Evolutionary conservation across 2,888 invertebrate genomes (phyloP).

Genomic region (Elmis aenea): DNA sequence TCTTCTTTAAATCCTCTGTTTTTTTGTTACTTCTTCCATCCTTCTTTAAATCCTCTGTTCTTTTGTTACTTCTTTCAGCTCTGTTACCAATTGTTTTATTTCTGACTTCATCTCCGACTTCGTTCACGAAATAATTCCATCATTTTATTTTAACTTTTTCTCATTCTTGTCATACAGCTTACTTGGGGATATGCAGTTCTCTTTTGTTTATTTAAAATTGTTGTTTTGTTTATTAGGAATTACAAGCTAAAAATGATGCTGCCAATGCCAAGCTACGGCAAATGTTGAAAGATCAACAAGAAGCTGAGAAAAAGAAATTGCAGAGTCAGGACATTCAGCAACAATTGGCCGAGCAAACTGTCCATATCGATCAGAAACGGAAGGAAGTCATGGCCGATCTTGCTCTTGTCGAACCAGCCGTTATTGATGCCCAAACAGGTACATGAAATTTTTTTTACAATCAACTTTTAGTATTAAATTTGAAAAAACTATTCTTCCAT

Average conservation of each 20-base stretch:
- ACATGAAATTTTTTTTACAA: constrained; percentile 13
- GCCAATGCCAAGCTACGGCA: constrained; percentile 98
- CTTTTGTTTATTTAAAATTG: too few relatives aligned
- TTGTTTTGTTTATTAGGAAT: constrained; percentile 51
- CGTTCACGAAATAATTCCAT: too few relatives aligned
- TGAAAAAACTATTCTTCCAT: too few relatives aligned
- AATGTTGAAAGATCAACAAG: constrained; percentile 99
- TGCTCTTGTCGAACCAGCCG: constrained; percentile 97
- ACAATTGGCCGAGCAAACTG: constrained; percentile 78
- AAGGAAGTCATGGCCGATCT: constrained; percentile 94
- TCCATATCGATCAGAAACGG: constrained; percentile 90
- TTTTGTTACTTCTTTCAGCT: too few relatives aligned
- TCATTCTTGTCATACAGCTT: too few relatives aligned
- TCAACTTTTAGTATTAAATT: constrained; percentile 2
- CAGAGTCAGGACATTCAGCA: constrained; percentile 94
- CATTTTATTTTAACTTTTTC: too few relatives aligned
- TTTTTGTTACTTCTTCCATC: too few relatives aligned
- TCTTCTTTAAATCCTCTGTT: too few relatives aligned
- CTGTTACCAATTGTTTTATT: too few relatives aligned
- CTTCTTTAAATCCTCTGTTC: too few relatives aligned
- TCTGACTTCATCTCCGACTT: too few relatives aligned
- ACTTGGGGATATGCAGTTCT: too few relatives aligned
- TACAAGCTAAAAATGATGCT: constrained; percentile 96
- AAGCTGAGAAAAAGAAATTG: constrained; percentile 98
- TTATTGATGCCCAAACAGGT: constrained; percentile 97